Conservation (phyloP, 2,797 vertebrate species). For the Microhierax caerulescens region DNA sequence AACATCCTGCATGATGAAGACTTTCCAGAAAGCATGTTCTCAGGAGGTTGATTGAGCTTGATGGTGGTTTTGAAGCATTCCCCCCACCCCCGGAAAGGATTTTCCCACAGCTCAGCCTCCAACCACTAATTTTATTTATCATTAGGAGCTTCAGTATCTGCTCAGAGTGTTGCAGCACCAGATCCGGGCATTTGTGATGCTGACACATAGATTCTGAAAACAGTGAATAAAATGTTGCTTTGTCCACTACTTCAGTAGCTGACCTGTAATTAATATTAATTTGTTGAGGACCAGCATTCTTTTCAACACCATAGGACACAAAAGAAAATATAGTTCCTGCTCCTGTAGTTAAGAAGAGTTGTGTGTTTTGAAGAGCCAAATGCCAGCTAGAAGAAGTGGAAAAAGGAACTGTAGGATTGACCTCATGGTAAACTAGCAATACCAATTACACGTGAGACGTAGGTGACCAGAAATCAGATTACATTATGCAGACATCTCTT, state of each 20-base stretch:
- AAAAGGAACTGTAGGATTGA: neutral
- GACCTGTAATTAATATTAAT: neutral
- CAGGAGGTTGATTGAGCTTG: rapidly evolving
- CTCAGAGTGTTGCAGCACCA: neutral
- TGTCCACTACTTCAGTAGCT: neutral
- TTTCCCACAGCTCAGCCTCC: neutral
- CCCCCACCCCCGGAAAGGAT: neutral
- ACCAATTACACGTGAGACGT: neutral
- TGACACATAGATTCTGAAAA: neutral
- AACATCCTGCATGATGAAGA: neutral
- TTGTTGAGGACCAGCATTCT: neutral
- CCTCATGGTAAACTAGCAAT: neutral
- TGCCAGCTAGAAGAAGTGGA: neutral
- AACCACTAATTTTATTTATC: neutral
- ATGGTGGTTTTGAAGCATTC: neutral
- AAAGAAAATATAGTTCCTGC: neutral
- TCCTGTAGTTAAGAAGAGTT: neutral
- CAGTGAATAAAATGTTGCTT: neutral
- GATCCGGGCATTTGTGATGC: neutral
- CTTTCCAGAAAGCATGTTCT: neutral
- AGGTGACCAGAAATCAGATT: neutral
- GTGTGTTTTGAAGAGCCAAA: neutral
- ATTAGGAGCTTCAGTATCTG: neutral
- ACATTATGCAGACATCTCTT: conserved; percentile 42
- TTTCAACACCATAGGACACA: neutral